These are phyloP conservation scores for Catocala sponsa DNA, from an alignment of 2,888 invertebrate genomes.

Conservation along the genomic window DNA sequence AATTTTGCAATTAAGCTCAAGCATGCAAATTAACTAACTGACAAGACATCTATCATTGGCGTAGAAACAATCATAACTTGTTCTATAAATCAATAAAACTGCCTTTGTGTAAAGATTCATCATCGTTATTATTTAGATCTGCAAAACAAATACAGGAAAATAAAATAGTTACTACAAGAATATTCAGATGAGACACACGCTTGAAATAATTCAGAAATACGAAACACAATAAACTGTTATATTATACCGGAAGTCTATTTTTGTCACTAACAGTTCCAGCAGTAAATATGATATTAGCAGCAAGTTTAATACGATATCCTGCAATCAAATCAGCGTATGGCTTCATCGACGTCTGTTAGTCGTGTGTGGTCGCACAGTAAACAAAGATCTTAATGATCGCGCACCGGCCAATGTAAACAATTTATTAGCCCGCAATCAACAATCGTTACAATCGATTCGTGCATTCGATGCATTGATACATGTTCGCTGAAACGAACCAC, in stretches of 20 bases:
- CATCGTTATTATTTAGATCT: too few relatives aligned
- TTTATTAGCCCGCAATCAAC: conserved; percentile 82
- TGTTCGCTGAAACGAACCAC: conserved; percentile 66
- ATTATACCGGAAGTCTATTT: conserved; percentile 56
- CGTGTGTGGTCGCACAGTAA: conserved; percentile 84
- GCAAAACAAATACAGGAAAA: too few relatives aligned
- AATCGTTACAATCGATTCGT: conserved; percentile 78
- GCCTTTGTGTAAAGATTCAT: too few relatives aligned
- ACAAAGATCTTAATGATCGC: conserved; percentile 83
- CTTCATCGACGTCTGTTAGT: conserved; percentile 76
- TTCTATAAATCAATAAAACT: too few relatives aligned
- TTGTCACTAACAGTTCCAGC: conserved; percentile 56
- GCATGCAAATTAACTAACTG: too few relatives aligned
- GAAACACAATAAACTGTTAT: conserved; percentile 30
- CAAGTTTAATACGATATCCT: conserved; percentile 81
- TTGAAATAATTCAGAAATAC: conserved; percentile 6
- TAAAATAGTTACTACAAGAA: too few relatives aligned
- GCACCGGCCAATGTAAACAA: conserved; percentile 78
- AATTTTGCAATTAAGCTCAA: too few relatives aligned
- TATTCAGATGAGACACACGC: too few relatives aligned
- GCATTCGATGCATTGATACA: conserved; percentile 73
- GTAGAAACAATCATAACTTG: too few relatives aligned
- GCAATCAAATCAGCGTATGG: conserved; percentile 81
- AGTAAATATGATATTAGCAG: conserved; percentile 77
- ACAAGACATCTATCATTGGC: too few relatives aligned